Base-by-base conservation (phyloP, 2,113 vertebrate genomes). In the Cochlearius cochlearius region DNA sequence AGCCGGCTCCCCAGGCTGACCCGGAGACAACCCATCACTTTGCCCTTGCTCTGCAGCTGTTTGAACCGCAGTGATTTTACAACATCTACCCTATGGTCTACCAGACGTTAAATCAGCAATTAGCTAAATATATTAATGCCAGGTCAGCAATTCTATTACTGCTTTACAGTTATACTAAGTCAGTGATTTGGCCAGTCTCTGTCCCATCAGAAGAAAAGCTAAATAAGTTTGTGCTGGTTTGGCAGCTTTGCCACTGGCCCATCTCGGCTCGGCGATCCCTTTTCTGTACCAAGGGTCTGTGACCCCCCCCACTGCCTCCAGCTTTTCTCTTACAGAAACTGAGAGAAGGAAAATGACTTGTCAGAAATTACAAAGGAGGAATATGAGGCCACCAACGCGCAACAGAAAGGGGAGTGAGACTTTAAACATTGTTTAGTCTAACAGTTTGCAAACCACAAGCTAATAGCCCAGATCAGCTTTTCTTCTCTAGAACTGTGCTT, bases 51-150 rank as follows among this genome's bases (percentile, higher is more conserved):
- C 67, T 53, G 59, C 79, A 95, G 88, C 75, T 93, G 53, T 25
- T 88, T 74, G 71, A 88, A 71, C 59, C 15, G 26, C 53, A 39
- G 26, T 5, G 27, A 76, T 86, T 86, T 82, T 67, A 76, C 75
- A 88, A 10, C 16, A 68, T 39, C 71, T 52, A 49, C 45, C 53
- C 67, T 43, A 21, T 2, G 3, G 43, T 30, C 88, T 58, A 88
- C 39, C 55, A 94, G 71, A 79, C 73, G 75, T 95, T 92, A 78
- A 63, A 78, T 85, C 64, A 56, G 84, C 84, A 95, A 71, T 78
- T 87, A 59, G 43, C 64, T 91, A 84, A 87, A 94, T 77, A 78
- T 36, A 87, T 71, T 84, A 41, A 34, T 36, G 83, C 41, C 38
- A 34, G 20, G 38, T 55, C 86, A 96, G 89, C 86, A 94, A 47